Percentiles rank a stretch among this genome's conserved stretches.
These are phyloP conservation scores for Agriopis marginaria DNA, from an alignment of 2,888 invertebrate species.

Conservation along the genomic window DNA sequence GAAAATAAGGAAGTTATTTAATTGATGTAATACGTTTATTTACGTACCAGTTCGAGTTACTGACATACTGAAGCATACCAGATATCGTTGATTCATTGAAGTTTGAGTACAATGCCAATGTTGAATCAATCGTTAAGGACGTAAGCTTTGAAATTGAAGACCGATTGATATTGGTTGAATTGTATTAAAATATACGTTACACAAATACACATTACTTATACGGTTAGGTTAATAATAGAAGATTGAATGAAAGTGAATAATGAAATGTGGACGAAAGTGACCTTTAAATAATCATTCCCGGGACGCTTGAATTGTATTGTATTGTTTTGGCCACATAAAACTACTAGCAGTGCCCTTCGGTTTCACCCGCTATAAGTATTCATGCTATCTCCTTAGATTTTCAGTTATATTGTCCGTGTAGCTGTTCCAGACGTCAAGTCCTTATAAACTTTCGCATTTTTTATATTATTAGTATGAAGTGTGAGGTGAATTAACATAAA, in stretches of 20 bases:
- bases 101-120: slow-evolving; percentile 1
- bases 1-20: slow-evolving; percentile 4
- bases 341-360: no score
- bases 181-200: neutral
- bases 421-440: no score
- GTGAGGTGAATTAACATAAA: no score
- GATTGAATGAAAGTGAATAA: neutral
- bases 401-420: no score
- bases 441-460: no score
- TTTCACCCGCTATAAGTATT: no score
- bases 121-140: slow-evolving; percentile 4
- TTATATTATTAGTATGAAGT: no score
- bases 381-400: no score
- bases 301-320: no score
- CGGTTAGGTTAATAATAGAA: neutral
- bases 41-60: neutral
- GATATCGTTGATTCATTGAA: slow-evolving; percentile 11
- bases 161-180: neutral
- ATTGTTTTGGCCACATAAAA: no score
- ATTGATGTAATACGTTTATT: neutral
- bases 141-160: neutral
- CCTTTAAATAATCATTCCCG: no score
- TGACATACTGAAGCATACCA: slow-evolving; percentile 5
- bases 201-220: neutral
- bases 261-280: no score